phyloP scores from a whole-genome alignment of 2,797 vertebrate genomes.

The Platyrinchus mystaceus region DNA sequence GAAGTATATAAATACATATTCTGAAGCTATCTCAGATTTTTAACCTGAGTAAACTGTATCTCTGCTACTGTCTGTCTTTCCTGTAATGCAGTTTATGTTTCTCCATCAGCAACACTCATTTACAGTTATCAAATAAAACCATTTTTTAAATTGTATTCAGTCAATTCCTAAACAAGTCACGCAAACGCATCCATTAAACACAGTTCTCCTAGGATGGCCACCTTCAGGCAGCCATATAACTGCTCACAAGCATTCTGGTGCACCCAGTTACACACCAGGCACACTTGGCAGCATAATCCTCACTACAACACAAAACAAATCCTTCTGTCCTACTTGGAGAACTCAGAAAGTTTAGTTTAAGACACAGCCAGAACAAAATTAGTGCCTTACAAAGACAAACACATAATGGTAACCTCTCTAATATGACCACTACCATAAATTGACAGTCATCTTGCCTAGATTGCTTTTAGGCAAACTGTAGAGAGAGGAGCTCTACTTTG shows the following conservation, averaged over 20 bases:
- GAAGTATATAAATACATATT: not conserved
- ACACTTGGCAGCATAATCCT: not conserved
- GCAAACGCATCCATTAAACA: not conserved
- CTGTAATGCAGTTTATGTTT: not conserved
- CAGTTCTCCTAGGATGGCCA: not conserved
- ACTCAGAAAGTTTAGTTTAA: not conserved
- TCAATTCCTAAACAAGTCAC: not conserved
- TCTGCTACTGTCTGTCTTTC: not conserved
- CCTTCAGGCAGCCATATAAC: not conserved
- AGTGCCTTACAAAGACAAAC: not conserved
- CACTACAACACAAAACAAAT: not conserved
- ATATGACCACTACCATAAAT: not conserved
- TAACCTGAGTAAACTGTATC: not conserved
- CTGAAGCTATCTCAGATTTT: not conserved
- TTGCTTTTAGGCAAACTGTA: not conserved
- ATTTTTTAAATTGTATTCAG: not conserved
- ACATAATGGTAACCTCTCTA: not conserved
- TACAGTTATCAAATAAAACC: not conserved
- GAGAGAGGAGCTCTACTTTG: not conserved
- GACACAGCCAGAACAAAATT: not conserved
- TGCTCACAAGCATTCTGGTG: not conserved
- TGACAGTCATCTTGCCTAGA: not conserved
- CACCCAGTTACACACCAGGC: not conserved
- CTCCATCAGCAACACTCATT: not conserved
- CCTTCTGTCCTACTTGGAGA: rapidly evolving